These are phyloP conservation scores for Pantala flavescens DNA, from an alignment of 1,140 invertebrate species.

Conservation along the genomic window DNA sequence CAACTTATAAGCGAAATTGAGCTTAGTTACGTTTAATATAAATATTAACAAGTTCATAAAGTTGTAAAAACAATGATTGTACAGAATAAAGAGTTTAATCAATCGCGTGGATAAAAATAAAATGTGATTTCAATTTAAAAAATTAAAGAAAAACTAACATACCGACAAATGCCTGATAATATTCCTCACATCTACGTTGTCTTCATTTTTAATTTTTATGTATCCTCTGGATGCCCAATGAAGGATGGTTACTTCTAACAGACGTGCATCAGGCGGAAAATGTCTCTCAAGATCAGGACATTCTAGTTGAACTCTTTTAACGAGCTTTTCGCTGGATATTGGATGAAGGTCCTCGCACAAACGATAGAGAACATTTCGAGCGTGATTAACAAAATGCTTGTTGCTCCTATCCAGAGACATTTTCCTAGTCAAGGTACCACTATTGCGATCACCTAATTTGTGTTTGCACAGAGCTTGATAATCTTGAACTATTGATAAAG, in stretches of 20 bases:
- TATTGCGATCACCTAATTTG: background rate
- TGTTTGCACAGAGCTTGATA: background rate
- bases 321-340: background rate
- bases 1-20: too few species aligned
- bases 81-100: too few species aligned
- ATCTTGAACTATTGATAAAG: constrained; percentile 17
- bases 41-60: too few species aligned
- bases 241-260: constrained; percentile 14
- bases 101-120: too few species aligned
- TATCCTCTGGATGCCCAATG: constrained; percentile 12
- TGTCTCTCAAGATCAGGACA: background rate
- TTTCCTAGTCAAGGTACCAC: background rate
- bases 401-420: background rate
- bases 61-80: too few species aligned
- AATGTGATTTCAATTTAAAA: too few species aligned
- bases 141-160: too few species aligned
- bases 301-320: constrained; percentile 4
- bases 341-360: constrained; percentile 13
- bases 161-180: background rate
- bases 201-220: background rate
- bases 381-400: constrained; percentile 11
- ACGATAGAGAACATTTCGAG: constrained; percentile 15
- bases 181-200: background rate
- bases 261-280: background rate
- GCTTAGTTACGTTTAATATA: too few species aligned